phyloP scores from a whole-genome alignment of 2,797 vertebrate genomes.

The Manis crassicaudata region DNA sequence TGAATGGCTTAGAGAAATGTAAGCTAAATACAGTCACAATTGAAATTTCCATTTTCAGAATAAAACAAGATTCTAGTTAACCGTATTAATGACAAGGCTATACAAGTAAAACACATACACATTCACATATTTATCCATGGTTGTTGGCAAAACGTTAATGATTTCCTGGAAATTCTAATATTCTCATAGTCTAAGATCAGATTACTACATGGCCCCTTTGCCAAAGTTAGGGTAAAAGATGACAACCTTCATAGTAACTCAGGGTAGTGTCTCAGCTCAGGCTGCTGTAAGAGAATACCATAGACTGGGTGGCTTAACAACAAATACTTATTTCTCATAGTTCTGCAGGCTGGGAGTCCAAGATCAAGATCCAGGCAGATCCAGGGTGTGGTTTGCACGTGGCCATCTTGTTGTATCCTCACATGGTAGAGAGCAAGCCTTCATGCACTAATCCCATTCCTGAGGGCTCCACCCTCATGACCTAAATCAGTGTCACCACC shows the following conservation, averaged over 20 bases:
- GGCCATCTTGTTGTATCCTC: background rate
- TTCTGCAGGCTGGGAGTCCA: background rate
- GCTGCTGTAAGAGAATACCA: background rate
- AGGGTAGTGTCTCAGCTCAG: background rate
- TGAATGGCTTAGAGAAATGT: slow-evolving; percentile 2
- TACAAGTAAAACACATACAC: background rate
- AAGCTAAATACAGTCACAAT: background rate
- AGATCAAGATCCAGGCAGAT: background rate
- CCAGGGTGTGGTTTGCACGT: background rate
- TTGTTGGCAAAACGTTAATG: slow-evolving; percentile 19
- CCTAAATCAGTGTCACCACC: background rate
- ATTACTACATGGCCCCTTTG: background rate
- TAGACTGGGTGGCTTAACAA: background rate
- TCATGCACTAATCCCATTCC: background rate
- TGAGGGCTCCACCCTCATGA: background rate
- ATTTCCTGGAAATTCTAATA: slow-evolving; percentile 21
- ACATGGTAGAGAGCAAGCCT: background rate
- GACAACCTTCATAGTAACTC: background rate
- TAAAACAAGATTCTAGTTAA: background rate
- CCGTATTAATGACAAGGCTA: background rate
- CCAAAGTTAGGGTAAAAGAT: slow-evolving; percentile 26
- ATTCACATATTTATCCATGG: background rate
- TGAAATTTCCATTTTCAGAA: slow-evolving; percentile 51
- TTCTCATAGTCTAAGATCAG: background rate
- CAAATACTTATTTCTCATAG: background rate